Evolutionary conservation across 2,113 vertebrate species (phyloP).

Genomic region (Misgurnus mizolepis): DNA sequence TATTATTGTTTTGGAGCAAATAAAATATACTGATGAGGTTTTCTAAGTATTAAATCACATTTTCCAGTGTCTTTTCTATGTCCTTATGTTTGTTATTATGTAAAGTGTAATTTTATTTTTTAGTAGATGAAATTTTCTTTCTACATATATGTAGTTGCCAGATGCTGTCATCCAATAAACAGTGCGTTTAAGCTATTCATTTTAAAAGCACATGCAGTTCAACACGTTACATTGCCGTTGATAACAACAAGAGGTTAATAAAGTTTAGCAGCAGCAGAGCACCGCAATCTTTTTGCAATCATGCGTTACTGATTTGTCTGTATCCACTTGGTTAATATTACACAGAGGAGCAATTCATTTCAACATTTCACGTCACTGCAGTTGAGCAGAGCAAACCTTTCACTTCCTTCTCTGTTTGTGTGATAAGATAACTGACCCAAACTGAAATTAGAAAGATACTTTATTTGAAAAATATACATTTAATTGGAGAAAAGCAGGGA

Average conservation of each 20-base stretch:
- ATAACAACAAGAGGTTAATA: background rate
- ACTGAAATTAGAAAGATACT: background rate
- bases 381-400: background rate
- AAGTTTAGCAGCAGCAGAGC: background rate
- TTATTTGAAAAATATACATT: conserved; percentile 46
- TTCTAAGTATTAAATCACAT: background rate
- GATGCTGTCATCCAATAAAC: background rate
- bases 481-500: background rate
- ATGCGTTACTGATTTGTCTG: conserved; percentile 11
- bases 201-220: background rate
- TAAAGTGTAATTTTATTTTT: background rate
- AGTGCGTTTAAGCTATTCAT: background rate
- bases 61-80: background rate
- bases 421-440: background rate
- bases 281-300: background rate
- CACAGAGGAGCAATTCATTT: background rate
- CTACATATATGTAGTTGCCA: background rate
- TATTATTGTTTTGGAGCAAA: conserved; percentile 18
- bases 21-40: conserved; percentile 22
- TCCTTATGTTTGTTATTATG: background rate
- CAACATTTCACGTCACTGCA: background rate
- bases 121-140: background rate
- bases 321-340: conserved; percentile 26
- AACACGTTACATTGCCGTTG: background rate
- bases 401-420: background rate